phyloP scores from a whole-genome alignment of 2,888 invertebrate species.

The Drosophila testacea region DNA sequence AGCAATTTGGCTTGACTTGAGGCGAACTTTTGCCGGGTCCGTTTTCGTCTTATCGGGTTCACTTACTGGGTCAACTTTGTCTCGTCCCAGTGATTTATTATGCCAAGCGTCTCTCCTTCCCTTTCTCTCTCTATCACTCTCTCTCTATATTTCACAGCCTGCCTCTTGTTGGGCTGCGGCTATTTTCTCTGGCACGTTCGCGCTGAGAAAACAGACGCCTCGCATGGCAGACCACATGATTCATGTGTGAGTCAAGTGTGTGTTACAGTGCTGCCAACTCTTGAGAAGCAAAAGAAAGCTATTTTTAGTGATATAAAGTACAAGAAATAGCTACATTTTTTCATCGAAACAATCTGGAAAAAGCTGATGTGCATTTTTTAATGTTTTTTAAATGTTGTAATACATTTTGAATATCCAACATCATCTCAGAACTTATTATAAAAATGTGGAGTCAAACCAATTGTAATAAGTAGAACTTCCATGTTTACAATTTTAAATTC shows the following conservation, averaged over 20 bases:
- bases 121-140: neutral
- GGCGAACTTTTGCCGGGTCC: conserved; percentile 45
- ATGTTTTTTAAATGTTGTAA: too few relatives aligned
- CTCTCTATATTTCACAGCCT: neutral
- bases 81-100: conserved; percentile 56
- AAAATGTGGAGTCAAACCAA: too few relatives aligned
- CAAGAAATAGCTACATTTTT: too few relatives aligned
- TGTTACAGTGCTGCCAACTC: neutral
- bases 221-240: conserved; percentile 40
- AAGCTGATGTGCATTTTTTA: too few relatives aligned
- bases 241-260: neutral
- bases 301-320: too few relatives aligned
- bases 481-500: too few relatives aligned
- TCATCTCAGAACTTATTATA: too few relatives aligned
- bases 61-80: conserved; percentile 70
- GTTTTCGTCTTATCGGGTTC: conserved; percentile 52
- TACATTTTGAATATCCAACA: too few relatives aligned
- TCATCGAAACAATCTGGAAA: too few relatives aligned
- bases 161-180: conserved; percentile 15
- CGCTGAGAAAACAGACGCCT: conserved; percentile 50
- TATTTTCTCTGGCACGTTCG: conserved; percentile 67
- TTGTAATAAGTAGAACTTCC: too few relatives aligned
- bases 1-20: conserved; percentile 60
- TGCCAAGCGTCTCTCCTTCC: conserved; percentile 14
- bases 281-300: too few relatives aligned